Conservation (phyloP, 2,888 invertebrate genomes). For the Drosophila anceps region DNA sequence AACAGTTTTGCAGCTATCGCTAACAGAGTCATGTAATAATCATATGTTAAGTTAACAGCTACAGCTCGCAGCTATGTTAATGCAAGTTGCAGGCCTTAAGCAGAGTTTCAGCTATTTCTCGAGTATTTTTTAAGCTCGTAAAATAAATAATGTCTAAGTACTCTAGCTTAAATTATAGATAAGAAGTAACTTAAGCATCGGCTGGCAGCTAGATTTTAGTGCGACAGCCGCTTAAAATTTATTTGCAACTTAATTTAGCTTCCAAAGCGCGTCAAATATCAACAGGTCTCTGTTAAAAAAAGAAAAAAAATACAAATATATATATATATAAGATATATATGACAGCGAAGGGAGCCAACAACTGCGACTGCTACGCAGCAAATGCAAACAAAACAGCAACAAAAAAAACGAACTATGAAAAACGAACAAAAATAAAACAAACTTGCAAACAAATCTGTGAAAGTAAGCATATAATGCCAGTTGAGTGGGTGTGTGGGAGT, state of each 20-base stretch:
- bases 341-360: slow-evolving; percentile 35
- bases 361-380: slow-evolving; percentile 26
- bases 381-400: slow-evolving; percentile 25
- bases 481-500: neutral
- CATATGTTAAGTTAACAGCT: neutral
- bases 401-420: slow-evolving; percentile 15
- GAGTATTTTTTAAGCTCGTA: too few relatives aligned
- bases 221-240: slow-evolving; percentile 24
- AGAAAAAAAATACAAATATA: neutral
- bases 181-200: neutral
- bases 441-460: slow-evolving; percentile 51
- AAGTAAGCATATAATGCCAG: slow-evolving; percentile 61
- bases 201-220: slow-evolving; percentile 2
- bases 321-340: slow-evolving; percentile 38
- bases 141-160: neutral
- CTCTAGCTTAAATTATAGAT: neutral
- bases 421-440: slow-evolving; percentile 6
- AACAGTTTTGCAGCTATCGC: too few relatives aligned
- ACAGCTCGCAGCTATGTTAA: neutral
- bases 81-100: neutral
- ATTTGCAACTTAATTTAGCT: slow-evolving; percentile 29
- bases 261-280: slow-evolving; percentile 41
- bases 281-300: slow-evolving; percentile 50
- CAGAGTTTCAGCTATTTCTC: neutral
- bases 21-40: neutral